phyloP scores from a whole-genome alignment of 1,140 invertebrate genomes.

The Cherax quadricarinatus region DNA sequence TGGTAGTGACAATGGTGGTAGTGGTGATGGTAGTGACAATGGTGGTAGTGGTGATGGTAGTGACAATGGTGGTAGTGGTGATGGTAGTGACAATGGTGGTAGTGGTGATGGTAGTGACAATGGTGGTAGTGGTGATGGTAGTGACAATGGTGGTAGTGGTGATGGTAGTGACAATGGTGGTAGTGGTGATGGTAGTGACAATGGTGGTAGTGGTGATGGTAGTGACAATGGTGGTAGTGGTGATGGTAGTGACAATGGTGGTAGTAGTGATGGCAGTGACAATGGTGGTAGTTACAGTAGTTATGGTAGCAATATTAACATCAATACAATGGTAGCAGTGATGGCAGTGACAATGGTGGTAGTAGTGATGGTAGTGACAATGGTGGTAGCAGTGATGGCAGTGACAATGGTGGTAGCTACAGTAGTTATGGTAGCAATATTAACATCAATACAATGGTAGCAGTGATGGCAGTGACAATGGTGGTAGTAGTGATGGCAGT shows the following conservation, averaged over 20 bases:
- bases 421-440: background rate
- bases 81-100: no score
- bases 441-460: no score
- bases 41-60: background rate
- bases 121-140: background rate
- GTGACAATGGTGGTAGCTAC: no score
- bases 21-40: background rate
- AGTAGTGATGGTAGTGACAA: background rate
- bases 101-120: no score
- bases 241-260: no score
- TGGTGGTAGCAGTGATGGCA: no score
- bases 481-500: background rate
- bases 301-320: no score
- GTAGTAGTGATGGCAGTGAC: background rate
- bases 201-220: background rate
- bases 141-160: background rate
- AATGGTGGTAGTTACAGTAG: background rate
- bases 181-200: background rate
- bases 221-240: background rate
- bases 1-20: background rate
- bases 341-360: background rate
- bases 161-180: background rate
- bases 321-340: background rate
- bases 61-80: no score
- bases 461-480: no score